Conservation (phyloP, 2,113 vertebrate species). For the Nestor notabilis region DNA sequence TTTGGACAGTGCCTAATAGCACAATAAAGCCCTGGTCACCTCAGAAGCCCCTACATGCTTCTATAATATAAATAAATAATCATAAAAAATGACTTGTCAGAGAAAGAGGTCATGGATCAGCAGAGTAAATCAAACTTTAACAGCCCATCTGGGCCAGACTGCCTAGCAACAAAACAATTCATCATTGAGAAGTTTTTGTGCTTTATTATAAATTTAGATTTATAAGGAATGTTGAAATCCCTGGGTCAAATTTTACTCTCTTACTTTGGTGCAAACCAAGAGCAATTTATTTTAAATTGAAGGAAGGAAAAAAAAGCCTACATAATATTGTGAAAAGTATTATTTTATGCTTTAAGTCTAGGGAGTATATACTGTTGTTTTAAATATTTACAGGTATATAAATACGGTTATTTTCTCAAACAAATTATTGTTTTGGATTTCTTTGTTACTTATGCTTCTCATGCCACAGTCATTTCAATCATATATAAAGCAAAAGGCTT, state of each 20-base stretch:
- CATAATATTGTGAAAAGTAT: not conserved
- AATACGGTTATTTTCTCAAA: not conserved
- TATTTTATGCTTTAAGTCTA: not conserved
- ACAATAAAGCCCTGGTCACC: slow-evolving; percentile 7
- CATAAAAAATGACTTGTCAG: slow-evolving; percentile 34
- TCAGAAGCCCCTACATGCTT: not conserved
- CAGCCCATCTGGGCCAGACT: slow-evolving; percentile 1
- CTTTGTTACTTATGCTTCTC: not conserved
- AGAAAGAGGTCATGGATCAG: slow-evolving; percentile 41
- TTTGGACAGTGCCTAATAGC: slow-evolving; percentile 8
- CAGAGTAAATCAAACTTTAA: slow-evolving; percentile 55
- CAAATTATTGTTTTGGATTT: not conserved
- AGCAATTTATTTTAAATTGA: slow-evolving; percentile 7
- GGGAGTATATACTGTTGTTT: not conserved
- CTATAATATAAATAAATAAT: slow-evolving; percentile 39
- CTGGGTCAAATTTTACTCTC: slow-evolving; percentile 14
- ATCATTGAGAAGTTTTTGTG: slow-evolving; percentile 32
- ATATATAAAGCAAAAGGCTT: not conserved
- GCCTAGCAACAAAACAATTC: slow-evolving; percentile 46
- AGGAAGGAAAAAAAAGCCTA: not conserved
- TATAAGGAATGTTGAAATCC: slow-evolving; percentile 20
- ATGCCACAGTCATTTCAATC: not conserved
- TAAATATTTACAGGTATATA: not conserved
- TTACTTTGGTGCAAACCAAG: not conserved
- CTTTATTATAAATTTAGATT: slow-evolving; percentile 45